These are phyloP conservation scores for Scophthalmus maximus DNA, from an alignment of 2,113 vertebrate species.

Conservation along the genomic window DNA sequence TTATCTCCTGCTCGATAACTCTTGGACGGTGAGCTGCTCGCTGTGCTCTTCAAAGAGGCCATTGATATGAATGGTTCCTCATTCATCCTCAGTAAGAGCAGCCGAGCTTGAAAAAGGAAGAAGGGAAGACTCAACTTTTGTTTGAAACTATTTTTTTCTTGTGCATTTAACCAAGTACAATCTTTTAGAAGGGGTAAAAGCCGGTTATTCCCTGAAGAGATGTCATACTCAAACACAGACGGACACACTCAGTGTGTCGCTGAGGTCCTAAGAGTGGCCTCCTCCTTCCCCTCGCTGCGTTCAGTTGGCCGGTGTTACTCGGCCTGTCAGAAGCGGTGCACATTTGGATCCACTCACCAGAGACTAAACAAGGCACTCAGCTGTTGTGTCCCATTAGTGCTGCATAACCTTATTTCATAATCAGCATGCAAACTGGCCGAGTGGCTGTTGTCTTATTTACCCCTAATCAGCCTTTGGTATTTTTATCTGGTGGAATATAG, in stretches of 20 bases:
- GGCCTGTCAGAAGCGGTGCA: constrained; percentile 35
- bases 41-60: background rate
- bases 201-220: constrained; percentile 33
- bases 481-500: constrained; percentile 41
- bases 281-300: constrained; percentile 16
- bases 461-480: constrained; percentile 32
- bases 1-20: constrained; percentile 21
- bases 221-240: too few relatives aligned
- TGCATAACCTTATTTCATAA: constrained; percentile 53
- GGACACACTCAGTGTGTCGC: constrained; percentile 35
- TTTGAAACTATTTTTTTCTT: constrained; percentile 19
- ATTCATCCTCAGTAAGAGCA: constrained; percentile 39
- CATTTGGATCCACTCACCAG: constrained; percentile 59
- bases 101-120: constrained; percentile 25
- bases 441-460: constrained; percentile 45
- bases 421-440: constrained; percentile 24
- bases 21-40: constrained; percentile 25
- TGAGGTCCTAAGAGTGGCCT: constrained; percentile 21
- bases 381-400: constrained; percentile 48
- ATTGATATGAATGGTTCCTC: background rate
- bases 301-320: constrained; percentile 15
- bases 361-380: constrained; percentile 47
- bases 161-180: constrained; percentile 16
- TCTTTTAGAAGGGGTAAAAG: background rate
- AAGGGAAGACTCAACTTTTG: too few relatives aligned